Evolutionary conservation across 2,113 vertebrate genomes (phyloP).

Genomic region (Herpetotheres cachinnans): DNA sequence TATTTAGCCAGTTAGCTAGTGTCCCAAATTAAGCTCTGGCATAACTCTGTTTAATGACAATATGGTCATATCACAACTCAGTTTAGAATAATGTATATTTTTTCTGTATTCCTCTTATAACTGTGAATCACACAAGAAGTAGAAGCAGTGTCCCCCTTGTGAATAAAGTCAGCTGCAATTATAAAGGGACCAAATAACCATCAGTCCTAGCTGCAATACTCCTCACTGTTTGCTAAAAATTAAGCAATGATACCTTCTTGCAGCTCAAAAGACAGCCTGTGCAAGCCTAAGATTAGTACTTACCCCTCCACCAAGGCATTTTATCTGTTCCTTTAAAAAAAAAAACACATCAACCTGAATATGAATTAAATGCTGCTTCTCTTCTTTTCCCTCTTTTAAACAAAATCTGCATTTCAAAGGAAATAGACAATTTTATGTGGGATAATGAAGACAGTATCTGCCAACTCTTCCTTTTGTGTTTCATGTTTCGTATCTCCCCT

Average conservation of each 20-base stretch:
- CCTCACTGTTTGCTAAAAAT: neutral
- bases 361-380: neutral
- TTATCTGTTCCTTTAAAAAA: neutral
- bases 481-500: neutral
- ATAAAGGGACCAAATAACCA: neutral
- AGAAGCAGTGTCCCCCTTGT: neutral
- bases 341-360: neutral
- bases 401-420: constrained; percentile 58
- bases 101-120: neutral
- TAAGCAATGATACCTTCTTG: neutral
- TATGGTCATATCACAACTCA: neutral
- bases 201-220: neutral
- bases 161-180: neutral
- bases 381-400: neutral
- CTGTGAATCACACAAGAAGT: neutral
- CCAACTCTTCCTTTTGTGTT: neutral
- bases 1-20: neutral
- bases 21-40: neutral
- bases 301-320: neutral
- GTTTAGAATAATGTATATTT: neutral
- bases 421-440: neutral
- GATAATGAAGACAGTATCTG: constrained; percentile 18
- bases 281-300: neutral
- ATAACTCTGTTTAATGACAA: neutral
- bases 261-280: neutral